These are phyloP conservation scores for Noctua janthe DNA, from an alignment of 2,888 invertebrate species.

Conservation along the genomic window DNA sequence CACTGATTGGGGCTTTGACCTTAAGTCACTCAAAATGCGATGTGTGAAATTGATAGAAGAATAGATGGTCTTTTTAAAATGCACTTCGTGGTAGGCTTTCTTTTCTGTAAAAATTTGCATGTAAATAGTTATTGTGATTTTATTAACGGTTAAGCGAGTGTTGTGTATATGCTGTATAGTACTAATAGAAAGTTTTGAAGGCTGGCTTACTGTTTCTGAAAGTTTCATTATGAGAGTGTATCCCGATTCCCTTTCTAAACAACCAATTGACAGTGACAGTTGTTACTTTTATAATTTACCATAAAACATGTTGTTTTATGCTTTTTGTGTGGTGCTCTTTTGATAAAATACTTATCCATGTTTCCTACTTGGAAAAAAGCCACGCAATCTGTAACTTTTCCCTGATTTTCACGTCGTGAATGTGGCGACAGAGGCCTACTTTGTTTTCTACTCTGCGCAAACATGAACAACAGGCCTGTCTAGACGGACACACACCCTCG, in stretches of 20 bases:
- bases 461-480: slow-evolving; percentile 53
- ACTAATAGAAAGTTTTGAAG: not conserved
- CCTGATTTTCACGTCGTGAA: not conserved
- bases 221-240: not conserved
- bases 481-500: slow-evolving; percentile 52
- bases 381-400: not conserved
- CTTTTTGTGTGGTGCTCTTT: not conserved
- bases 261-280: not conserved
- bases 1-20: slow-evolving; percentile 67
- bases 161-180: too few species aligned
- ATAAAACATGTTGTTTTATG: not conserved
- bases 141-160: not conserved
- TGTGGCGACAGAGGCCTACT: slow-evolving; percentile 25
- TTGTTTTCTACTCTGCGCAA: slow-evolving; percentile 61
- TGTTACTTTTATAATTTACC: not conserved
- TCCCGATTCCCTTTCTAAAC: not conserved
- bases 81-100: not conserved
- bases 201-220: not conserved
- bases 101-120: not conserved
- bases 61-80: slow-evolving; percentile 6
- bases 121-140: not conserved
- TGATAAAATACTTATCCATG: not conserved
- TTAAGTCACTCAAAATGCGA: slow-evolving; percentile 52
- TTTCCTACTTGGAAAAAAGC: not conserved
- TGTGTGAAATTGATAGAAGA: slow-evolving; percentile 39